Evolutionary conservation across 1,140 invertebrate species (phyloP).

Genomic region (Meloidogyne hapla): DNA sequence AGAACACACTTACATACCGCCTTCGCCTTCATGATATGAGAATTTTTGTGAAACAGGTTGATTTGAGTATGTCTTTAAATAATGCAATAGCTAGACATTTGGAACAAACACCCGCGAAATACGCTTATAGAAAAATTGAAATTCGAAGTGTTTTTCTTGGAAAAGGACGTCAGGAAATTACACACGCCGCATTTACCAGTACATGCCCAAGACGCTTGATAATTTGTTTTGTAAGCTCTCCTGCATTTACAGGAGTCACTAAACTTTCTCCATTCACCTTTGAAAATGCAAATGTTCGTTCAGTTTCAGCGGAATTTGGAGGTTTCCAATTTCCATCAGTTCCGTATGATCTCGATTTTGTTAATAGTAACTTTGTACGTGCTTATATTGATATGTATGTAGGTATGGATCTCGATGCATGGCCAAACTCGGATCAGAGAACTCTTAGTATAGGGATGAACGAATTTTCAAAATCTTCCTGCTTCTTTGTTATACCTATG

Average conservation of each 20-base stretch:
- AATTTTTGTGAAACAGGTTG: constrained; percentile 18
- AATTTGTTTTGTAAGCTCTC: constrained; percentile 8
- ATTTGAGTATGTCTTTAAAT: constrained; percentile 19
- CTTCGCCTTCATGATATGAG: constrained; percentile 5
- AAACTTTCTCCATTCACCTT: constrained; percentile 33
- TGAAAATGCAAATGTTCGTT: constrained; percentile 33
- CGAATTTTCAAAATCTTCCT: constrained; percentile 17
- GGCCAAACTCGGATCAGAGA: not conserved
- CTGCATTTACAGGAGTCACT: constrained; percentile 8
- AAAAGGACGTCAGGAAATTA: constrained; percentile 19
- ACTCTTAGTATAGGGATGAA: constrained; percentile 32
- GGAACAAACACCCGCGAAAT: constrained; percentile 23
- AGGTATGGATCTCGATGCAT: not conserved
- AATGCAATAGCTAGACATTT: constrained; percentile 22
- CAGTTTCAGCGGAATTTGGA: constrained; percentile 24
- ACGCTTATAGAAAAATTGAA: constrained; percentile 20
- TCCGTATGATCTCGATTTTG: constrained; percentile 14
- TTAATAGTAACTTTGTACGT: not conserved
- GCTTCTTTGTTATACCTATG: constrained; percentile 33
- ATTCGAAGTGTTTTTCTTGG: constrained; percentile 24
- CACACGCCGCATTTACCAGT: constrained; percentile 23
- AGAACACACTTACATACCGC: constrained; percentile 11
- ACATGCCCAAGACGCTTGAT: constrained; percentile 25
- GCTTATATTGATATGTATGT: constrained; percentile 37
- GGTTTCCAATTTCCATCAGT: constrained; percentile 22